A percentile compares a stretch with the other conserved stretches of the same genome.
Conservation (phyloP, 2,888 invertebrate genomes). For the Xestia sexstrigata region DNA sequence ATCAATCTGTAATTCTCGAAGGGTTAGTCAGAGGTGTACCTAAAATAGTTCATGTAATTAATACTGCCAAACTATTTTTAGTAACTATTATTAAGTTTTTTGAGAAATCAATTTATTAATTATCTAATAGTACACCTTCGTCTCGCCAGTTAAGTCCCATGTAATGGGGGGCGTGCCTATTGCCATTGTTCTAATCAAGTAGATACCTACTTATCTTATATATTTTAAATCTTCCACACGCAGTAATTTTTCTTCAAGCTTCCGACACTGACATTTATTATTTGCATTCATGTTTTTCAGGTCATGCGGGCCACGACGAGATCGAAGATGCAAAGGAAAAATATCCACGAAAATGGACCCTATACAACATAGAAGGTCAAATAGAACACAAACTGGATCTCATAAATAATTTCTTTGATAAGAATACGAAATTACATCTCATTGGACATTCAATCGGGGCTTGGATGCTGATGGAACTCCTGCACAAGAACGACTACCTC, state of each 20-base stretch:
- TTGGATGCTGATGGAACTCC: slow-evolving; percentile 58
- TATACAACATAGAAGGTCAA: slow-evolving; percentile 51
- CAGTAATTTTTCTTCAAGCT: not conserved
- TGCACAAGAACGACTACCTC: slow-evolving; percentile 50
- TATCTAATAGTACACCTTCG: too few relatives aligned
- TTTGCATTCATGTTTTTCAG: slow-evolving; percentile 23
- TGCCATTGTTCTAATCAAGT: not conserved
- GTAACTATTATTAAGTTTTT: too few relatives aligned
- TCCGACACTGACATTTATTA: too few relatives aligned
- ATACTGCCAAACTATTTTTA: too few relatives aligned
- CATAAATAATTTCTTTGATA: slow-evolving; percentile 43
- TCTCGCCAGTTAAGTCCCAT: too few relatives aligned
- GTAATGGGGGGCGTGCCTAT: too few relatives aligned
- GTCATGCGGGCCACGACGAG: slow-evolving; percentile 46
- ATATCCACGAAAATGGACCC: slow-evolving; percentile 15
- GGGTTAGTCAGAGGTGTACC: too few relatives aligned
- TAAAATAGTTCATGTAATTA: too few relatives aligned
- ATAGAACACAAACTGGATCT: slow-evolving; percentile 60
- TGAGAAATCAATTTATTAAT: too few relatives aligned
- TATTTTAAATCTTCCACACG: not conserved
- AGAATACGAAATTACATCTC: slow-evolving; percentile 47
- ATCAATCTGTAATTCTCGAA: too few relatives aligned
- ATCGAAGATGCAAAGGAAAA: slow-evolving; percentile 19
- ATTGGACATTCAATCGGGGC: slow-evolving; percentile 57
- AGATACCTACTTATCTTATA: not conserved